Conservation (phyloP, 2,797 vertebrate species). For the Lepus townsendii region DNA sequence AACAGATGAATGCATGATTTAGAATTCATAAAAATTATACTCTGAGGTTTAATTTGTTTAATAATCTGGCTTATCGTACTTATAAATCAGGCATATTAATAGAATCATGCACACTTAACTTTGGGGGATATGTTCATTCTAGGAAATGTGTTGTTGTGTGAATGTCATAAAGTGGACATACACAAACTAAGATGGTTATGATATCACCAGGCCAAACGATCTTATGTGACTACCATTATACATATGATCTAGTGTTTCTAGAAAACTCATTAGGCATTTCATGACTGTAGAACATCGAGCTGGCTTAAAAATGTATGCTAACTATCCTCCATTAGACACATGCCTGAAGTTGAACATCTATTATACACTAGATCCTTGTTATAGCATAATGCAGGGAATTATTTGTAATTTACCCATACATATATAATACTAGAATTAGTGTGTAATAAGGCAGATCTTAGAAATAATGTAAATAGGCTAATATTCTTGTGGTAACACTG, state of each 20-base stretch:
- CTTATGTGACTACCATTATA: no score
- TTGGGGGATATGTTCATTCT: no score
- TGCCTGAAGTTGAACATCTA: neutral
- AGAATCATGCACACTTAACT: no score
- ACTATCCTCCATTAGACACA: neutral
- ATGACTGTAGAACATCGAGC: neutral
- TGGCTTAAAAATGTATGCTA: conserved; percentile 24
- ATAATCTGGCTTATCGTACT: neutral
- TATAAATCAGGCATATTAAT: neutral
- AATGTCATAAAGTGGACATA: no score
- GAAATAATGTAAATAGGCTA: neutral
- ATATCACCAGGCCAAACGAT: no score
- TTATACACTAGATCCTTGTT: neutral
- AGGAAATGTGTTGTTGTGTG: no score
- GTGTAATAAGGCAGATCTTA: neutral
- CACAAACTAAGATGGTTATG: no score
- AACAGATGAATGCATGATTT: neutral
- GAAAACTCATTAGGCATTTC: no score
- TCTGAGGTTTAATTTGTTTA: neutral
- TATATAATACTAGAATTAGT: neutral
- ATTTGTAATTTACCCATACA: neutral
- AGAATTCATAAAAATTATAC: neutral
- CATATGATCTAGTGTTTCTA: no score
- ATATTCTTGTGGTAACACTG: neutral
- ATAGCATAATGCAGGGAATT: neutral